Base-by-base conservation (phyloP, 2,888 invertebrate species). In the Zaprionus bogoriensis region DNA sequence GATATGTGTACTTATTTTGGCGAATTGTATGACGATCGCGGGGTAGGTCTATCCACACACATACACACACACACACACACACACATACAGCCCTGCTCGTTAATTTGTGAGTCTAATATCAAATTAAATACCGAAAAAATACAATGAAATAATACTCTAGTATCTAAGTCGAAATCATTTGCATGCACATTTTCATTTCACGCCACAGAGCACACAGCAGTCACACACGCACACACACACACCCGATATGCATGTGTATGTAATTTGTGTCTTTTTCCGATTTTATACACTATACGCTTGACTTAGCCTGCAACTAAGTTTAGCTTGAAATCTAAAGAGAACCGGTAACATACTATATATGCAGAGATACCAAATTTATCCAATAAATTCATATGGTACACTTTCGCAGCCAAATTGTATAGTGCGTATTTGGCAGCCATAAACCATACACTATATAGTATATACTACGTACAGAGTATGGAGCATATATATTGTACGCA, bases 181-280 rank as follows among this genome's bases (percentile, higher is more conserved):
- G 47, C 47, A 62, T 62, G 62, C 51, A 58, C 46, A 58, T 47
- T 39, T 32, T 57, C 10, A 62, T 50, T 64, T 53, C 38, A 64
- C 23, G 28, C 39, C 23, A 12, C 27, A 41, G n/a, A 2, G 32
- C 23, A 45, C 46, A 45, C 19, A 23, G n/a, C n/a, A n/a, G n/a
- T n/a, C 3, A 3, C 28, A 17, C 12, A 25, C 22, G 12, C 41
- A 30, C 10, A 17, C 3, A 30, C 14, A 7, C 32, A 27, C 27
- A 3, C 27, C 27, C 27, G 1, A 27, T 10, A n/a, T n/a, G n/a
- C 10, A 36, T 17, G 32, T 7, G 32, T 32, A 32, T 30, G 12
- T 30, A n/a, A 30, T 30, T 4, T 32, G 7, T 32, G n/a, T n/a
- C n/a, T n/a, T n/a, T n/a, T n/a, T 12, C 32, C 6, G 14, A 12